Conservation (phyloP, 2,888 invertebrate genomes). For the Tenthredo notha region DNA sequence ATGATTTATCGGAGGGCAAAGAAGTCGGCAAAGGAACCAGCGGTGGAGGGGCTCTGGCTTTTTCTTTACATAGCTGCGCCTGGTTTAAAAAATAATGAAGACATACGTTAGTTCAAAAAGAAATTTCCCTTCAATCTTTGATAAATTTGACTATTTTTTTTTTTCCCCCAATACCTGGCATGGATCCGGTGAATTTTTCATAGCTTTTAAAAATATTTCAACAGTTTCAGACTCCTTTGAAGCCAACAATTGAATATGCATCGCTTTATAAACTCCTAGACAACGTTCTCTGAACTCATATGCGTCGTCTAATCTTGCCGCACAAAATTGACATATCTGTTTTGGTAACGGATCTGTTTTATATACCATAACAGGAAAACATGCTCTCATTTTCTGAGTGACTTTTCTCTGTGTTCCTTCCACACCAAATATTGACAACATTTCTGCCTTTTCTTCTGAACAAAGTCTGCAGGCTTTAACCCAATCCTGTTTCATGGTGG, state of each 20-base stretch:
- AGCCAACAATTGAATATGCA: conserved; percentile 67
- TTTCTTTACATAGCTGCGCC: conserved; percentile 72
- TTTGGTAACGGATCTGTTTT: conserved; percentile 74
- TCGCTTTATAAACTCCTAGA: conserved; percentile 68
- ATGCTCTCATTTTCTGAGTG: conserved; percentile 70
- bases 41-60: conserved; percentile 71
- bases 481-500: conserved; percentile 59
- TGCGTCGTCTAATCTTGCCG: conserved; percentile 71
- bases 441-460: conserved; percentile 69
- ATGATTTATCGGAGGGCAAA: conserved; percentile 62
- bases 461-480: conserved; percentile 71
- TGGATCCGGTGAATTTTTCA: conserved; percentile 72
- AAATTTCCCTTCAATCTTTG: no score
- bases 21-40: conserved; percentile 69
- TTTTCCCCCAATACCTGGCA: conserved; percentile 67
- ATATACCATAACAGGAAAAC: conserved; percentile 71
- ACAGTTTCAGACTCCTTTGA: conserved; percentile 65
- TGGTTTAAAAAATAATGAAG: conserved; percentile 49
- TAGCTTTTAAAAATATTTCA: conserved; percentile 70
- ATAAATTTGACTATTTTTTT: no score
- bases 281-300: conserved; percentile 72
- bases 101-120: neutral
- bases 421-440: conserved; percentile 71
- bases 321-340: conserved; percentile 74
- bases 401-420: conserved; percentile 70